Base-by-base conservation (phyloP, 1,140 invertebrate species). In the Helicoverpa zea region DNA sequence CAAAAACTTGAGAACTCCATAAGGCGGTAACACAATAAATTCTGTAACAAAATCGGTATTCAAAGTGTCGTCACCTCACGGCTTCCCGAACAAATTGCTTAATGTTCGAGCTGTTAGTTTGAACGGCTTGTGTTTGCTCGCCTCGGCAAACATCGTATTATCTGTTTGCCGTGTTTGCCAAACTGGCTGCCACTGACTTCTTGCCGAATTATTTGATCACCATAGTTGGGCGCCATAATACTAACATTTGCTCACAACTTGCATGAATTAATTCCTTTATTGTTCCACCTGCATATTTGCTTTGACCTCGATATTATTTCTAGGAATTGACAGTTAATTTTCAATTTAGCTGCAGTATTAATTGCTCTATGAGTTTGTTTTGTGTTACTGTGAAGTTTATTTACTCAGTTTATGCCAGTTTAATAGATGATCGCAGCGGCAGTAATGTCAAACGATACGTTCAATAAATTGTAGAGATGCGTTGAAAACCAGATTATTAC, bases 161-260 rank as follows among this genome's bases (percentile, higher is more conserved):
- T 76, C 74, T 76, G 74, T 76, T 76, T 76, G 59, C 47, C 29
- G 73, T 75, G 74, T 76, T 76, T 64, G 59, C 16, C 74, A 49
- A 58, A 76, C 58, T 76, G 58, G 47, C 73, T 76, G 16, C 74
- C 74, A 47, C 61, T 63, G 43, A 64, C 74, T 77, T 77, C 74
- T 63, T 77, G 23, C n/a, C 43, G 23, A 63, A 52, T 64, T 77
- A 77, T 77, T 64, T 77, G 59, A 66, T 77, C 54, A 76, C 30
- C 59, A 64, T 13, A 35, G 49, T 12, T 66, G 14, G 59, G 30
- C 18, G 74, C 13, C 30, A 12, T 64, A 29, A 54, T 12, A 56
- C 70, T 35, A 56, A 56, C 52, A 56, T 70, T 52, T 16, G 66
- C 5, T 10, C 18, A 12, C 66, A 66, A 49, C 63, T 35, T 66